Base-by-base conservation (phyloP, 2,113 vertebrate genomes). In the Hippocampus barbouri region DNA sequence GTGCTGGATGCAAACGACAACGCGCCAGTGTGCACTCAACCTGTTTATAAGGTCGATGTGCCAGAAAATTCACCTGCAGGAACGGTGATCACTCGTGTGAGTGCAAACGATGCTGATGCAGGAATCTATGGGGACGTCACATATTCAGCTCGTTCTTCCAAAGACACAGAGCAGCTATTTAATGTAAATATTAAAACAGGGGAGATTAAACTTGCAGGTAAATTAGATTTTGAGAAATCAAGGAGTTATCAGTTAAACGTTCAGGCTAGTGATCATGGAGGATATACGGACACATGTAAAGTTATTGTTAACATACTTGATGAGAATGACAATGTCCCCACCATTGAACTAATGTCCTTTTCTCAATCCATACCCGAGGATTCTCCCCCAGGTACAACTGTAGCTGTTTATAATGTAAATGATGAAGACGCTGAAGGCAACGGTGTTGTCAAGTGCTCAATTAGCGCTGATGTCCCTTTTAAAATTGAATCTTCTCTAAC, bases 1-100 rank as follows among this genome's bases (percentile, higher is more conserved):
- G 87, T 92, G 1, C 15, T 91, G 0, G 92, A 93, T 78, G 76
- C 38, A 0, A 93, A 92, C 38, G 92, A 93, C 60, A 92, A 93
- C 59, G 76, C 78, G 0, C 92, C 91, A 0, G 83, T 91, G 7
- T 93, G 86, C 66, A 81, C 66, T 14, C 85, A 91, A 60, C 9
- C 77, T 4, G 74, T 88, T 47, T 93, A 92, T 68, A 93, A 87
- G 85, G 74, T 80, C 1, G 84, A 80, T n/a, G 68, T 91, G 0
- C 77, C 2, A 0, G 91, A 92, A 54, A 87, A 89, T 68, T 72
- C 82, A 27, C 38, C 77, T 12, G 51, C n/a, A 43, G 89, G 84
- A 8, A 81, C 88, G 0, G 8, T 89, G 0, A 64, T 93, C 1
- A 83, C 79, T 1, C 80, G 74, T 14, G 79, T 92, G 1, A 84